Evolutionary conservation across 2,113 vertebrate genomes (phyloP), one percentile per base, ranked within the genome.

Genomic region (Phylloscopus trochilus): DNA sequence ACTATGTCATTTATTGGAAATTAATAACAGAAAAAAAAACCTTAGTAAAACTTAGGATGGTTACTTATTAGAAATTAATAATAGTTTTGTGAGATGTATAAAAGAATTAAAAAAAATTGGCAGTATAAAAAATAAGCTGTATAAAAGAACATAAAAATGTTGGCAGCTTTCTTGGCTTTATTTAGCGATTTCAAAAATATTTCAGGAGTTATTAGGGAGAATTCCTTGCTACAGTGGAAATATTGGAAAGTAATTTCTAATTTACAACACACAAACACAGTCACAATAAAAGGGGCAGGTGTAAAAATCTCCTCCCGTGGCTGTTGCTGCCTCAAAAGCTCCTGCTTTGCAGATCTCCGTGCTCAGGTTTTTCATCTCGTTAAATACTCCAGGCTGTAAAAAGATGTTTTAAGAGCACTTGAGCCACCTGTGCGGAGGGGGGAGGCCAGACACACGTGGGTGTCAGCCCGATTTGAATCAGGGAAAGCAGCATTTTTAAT

Each of bases 381-480:
- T 90, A 41, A 83, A 59, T 6, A 28, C 2, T 4, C 68, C 1
- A 8, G 59, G 74, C 75, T 73, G 41, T 66, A 83, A 90, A 70
- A 46, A 39, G 64, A 43, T 72, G 94, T 72, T 87, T 37, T 68
- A 70, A 39, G 92, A 70, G 59, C 51, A 59, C 55, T 24, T 31
- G 83, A 83, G 86, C 91, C 91, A 72, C 44, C 39, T 13, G 80
- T 27, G 47, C 64, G 44, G 91, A 52, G 69, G 89, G 83, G 80
- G 80, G 43, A 93, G 83, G 64, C 89, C 83, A 95, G 96, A 96
- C 94, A 93, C 80, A 28, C 9, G 96, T 95, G 89, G 95, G 95
- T 78, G 95, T 93, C 76, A 92, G 73, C 43, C 83, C n/a, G 95
- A 96, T 96, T 92, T 92, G 69, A 90, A 96, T 95, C 96, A 94